A percentile compares a stretch with the other conserved stretches of the same genome.
These are phyloP conservation scores for Esox masquinongy DNA, from an alignment of 2,797 vertebrate species.

Conservation along the genomic window DNA sequence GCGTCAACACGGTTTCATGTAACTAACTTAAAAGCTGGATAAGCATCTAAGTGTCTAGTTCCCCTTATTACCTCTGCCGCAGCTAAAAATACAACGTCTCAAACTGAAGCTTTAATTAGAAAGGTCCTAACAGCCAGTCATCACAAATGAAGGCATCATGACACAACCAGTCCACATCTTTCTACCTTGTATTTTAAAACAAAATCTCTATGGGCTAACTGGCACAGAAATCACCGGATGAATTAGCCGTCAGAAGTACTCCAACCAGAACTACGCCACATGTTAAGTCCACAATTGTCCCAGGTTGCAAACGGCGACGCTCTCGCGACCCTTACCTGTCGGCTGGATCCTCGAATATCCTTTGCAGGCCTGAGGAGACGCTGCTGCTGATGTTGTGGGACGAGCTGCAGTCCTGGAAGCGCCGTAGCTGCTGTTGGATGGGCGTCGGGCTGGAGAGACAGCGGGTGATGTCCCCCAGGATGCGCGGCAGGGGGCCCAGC, in stretches of 20 bases:
- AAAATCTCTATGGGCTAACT: neutral
- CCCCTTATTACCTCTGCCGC: neutral
- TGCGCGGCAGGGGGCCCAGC: conserved; percentile 91
- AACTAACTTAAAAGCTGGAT: neutral
- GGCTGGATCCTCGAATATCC: conserved; percentile 89
- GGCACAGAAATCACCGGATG: neutral
- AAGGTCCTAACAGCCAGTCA: neutral
- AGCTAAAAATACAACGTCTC: neutral
- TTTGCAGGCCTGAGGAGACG: conserved; percentile 90
- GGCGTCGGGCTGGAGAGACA: conserved; percentile 84
- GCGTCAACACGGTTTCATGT: neutral
- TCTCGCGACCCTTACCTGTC: conserved; percentile 75
- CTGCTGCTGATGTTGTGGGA: conserved; percentile 88
- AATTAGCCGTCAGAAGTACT: neutral
- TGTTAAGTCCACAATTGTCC: neutral
- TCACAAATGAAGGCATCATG: neutral
- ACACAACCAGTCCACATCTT: neutral
- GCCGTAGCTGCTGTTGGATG: conserved; percentile 83
- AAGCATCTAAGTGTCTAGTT: neutral
- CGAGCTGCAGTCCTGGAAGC: conserved; percentile 85
- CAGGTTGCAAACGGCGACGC: too few species aligned
- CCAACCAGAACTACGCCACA: neutral
- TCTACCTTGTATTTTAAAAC: neutral
- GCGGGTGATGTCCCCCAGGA: conserved; percentile 90
- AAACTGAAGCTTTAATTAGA: neutral